Evolutionary conservation across 2,113 vertebrate genomes (phyloP), one percentile per base, ranked within the genome.

Genomic region (Tichodroma muraria): DNA sequence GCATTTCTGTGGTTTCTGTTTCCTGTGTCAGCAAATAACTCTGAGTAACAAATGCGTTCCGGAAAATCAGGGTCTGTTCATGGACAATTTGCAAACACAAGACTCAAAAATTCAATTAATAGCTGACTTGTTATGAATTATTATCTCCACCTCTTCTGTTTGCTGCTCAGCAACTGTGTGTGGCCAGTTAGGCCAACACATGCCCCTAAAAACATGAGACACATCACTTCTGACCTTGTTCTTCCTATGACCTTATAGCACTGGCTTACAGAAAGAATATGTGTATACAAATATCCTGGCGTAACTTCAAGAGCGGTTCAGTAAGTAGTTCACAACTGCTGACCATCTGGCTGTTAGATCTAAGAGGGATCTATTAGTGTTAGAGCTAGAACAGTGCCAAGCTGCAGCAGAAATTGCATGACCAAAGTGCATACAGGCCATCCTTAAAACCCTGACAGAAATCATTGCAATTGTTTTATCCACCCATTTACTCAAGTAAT

Each of bases 271-370:
- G 78, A 76, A 96, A 56, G 78, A 94, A 65, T 64, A 81, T 60
- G 52, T 4, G 8, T 72, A 28, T 82, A 86, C 72, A 80, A 71
- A 90, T 94, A 92, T 22, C 69, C 88, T 96, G 94, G 94, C 89
- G 10, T 24, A 50, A 60, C 66, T 80, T 93, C 82, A 94, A 95
- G 77, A 90, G 77, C 7, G 2, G 60, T 78, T 95, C 92, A 93
- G 71, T 90, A 96, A 96, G 71, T 80, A 96, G 61, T 84, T 95
- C 50, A 22, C 96, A 93, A 96, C 47, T 88, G 75, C 85, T 97
- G 95, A 94, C 95, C 92, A 97, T 97, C 91, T 97, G 95, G 85
- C 89, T 94, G 68, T 83, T 95, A 96, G 92, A 76, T 78, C 63
- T 94, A 64, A 85, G 47, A 93, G 88, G 80, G 50, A 79, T 93